Evolutionary conservation across 2,113 vertebrate genomes (phyloP).

Genomic region (Myotis davidii): DNA sequence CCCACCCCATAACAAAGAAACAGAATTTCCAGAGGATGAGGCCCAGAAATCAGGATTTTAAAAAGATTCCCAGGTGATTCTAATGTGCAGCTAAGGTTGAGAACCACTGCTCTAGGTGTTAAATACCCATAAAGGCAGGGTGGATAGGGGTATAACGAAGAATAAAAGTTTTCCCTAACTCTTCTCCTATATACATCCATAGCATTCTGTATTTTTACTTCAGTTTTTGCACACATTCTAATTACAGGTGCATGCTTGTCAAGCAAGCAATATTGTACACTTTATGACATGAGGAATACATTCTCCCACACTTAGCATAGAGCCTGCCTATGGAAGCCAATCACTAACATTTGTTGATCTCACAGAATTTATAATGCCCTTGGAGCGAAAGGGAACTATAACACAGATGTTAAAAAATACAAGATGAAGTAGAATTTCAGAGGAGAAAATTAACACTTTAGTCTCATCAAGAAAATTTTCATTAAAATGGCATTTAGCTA

Average conservation of each 20-base stretch:
- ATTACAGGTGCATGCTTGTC: background rate
- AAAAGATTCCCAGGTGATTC: no score
- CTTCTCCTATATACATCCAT: background rate
- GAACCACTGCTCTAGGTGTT: background rate
- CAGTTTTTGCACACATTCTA: background rate
- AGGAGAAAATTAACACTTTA: constrained; percentile 19
- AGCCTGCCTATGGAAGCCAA: background rate
- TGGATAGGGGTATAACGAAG: background rate
- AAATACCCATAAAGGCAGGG: background rate
- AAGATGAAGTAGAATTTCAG: background rate
- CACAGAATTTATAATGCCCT: background rate
- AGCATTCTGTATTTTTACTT: constrained; percentile 7
- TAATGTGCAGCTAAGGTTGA: no score
- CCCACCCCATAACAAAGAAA: no score
- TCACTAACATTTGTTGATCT: background rate
- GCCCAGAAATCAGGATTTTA: no score
- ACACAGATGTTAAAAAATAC: background rate
- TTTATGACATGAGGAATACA: background rate
- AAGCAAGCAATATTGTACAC: background rate
- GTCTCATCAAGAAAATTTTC: background rate
- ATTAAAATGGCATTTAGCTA: background rate
- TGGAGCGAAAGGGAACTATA: background rate
- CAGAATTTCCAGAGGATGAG: no score
- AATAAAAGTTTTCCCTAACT: background rate
- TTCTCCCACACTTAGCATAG: background rate